A percentile compares a stretch with the other conserved stretches of the same genome.
Evolutionary conservation across 2,888 invertebrate genomes (phyloP).

Genomic region (Copidosoma aretas): DNA sequence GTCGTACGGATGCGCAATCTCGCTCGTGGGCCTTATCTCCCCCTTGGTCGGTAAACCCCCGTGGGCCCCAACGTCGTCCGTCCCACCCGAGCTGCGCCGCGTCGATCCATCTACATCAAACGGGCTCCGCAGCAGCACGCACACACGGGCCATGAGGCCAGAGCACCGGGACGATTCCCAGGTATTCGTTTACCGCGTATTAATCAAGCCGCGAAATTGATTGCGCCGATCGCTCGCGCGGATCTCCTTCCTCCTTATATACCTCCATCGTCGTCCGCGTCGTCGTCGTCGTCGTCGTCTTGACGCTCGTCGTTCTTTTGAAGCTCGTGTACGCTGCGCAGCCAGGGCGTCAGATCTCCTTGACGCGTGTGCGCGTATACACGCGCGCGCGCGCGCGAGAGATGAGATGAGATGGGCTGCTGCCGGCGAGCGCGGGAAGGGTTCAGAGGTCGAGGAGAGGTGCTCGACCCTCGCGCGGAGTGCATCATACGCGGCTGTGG

Average conservation of each 20-base stretch:
- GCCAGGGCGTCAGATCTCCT: not conserved
- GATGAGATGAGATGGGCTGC: not conserved
- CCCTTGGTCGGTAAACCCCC: too few species aligned
- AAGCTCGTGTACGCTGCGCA: too few species aligned
- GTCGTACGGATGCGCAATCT: too few species aligned
- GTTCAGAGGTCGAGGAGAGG: conserved; percentile 8
- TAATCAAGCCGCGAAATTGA: conserved; percentile 60
- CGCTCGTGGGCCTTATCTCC: too few species aligned
- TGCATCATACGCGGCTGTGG: not conserved
- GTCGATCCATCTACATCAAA: too few species aligned
- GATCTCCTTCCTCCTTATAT: too few species aligned
- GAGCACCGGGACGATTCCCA: conserved; percentile 51
- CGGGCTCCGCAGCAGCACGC: not conserved
- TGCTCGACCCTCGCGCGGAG: not conserved
- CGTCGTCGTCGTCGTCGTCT: too few species aligned
- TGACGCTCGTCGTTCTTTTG: too few species aligned
- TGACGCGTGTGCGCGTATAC: not conserved
- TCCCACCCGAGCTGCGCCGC: too few species aligned
- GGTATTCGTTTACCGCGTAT: conserved; percentile 60
- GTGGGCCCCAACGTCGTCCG: too few species aligned
- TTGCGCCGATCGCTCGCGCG: conserved; percentile 45
- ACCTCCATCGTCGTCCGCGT: too few species aligned
- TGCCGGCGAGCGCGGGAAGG: not conserved
- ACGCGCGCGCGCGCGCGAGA: not conserved
- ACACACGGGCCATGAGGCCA: conserved; percentile 29